These are phyloP conservation scores for Eupithecia dodoneata DNA, from an alignment of 2,888 invertebrate species.

Conservation along the genomic window DNA sequence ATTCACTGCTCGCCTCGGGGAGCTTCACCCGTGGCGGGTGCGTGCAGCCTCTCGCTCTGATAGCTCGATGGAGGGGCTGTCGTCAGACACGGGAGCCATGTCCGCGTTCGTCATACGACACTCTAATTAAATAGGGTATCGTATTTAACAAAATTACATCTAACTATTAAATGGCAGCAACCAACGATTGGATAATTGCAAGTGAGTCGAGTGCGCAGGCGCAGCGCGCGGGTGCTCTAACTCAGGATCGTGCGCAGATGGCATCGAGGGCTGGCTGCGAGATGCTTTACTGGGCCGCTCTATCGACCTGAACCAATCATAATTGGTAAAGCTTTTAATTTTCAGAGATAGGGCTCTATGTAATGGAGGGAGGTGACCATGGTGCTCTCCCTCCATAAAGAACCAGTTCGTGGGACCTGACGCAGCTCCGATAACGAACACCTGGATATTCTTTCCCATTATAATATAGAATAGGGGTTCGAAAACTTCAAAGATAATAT, in stretches of 20 bases:
- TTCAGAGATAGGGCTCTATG: constrained; percentile 20
- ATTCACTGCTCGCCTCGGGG: not conserved
- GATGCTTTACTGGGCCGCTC: constrained; percentile 22
- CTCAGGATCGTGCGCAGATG: constrained; percentile 50
- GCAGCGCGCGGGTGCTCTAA: constrained; percentile 42
- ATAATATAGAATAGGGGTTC: not conserved
- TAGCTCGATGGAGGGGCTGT: not conserved
- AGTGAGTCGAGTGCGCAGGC: constrained; percentile 21
- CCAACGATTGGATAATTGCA: constrained; percentile 34
- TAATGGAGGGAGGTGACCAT: constrained; percentile 21
- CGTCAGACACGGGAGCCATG: not conserved
- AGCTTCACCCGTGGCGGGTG: not conserved
- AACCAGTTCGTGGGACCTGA: not conserved
- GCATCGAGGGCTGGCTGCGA: constrained; percentile 33
- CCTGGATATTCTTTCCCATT: not conserved
- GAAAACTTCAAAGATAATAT: not conserved
- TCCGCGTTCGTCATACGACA: not conserved
- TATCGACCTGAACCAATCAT: constrained; percentile 29
- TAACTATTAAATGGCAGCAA: constrained; percentile 18
- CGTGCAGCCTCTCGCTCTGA: not conserved
- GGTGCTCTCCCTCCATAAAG: not conserved
- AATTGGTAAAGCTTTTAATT: constrained; percentile 38
- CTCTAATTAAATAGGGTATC: constrained; percentile 1
- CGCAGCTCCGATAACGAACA: not conserved
- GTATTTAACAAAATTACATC: constrained; percentile 17